Evolutionary conservation across 2,797 vertebrate genomes (phyloP), one percentile per base, ranked within the genome.

Genomic region (Pangasius larnaudii): DNA sequence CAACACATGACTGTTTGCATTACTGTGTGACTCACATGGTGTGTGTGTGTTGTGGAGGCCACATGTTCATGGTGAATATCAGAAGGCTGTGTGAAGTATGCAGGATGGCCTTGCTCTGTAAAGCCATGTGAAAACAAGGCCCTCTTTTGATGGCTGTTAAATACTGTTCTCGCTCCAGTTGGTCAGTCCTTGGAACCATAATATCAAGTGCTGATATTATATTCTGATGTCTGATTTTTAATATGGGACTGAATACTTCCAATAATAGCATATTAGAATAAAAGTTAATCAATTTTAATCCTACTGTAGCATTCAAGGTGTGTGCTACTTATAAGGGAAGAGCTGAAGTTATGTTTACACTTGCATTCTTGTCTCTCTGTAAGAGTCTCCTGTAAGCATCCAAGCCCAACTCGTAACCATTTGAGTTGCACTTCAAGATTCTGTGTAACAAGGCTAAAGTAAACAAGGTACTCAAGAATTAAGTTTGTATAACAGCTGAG

Each of bases 31-130:
- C 84, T 39, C 72, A 86, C 67, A 61, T 89, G 85, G 85, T 51
- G 46, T 71, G 84, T 71, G 84, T 87, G 89, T 90, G 90, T 89
- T 67, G 67, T 85, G 84, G 56, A 86, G 71, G 86, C 93, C 85
- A 92, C 95, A 92, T 91, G 91, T 89, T 93, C 93, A 92, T 93
- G 94, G 90, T 93, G 94, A 96, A 96, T 95, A 94, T 95, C 93
- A 91, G 88, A 93, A 91, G 91, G 49, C 84, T 88, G 95, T 96
- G 95, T 95, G 95, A 96, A 96, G 95, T 92, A 93, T 93, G 89
- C 87, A 93, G 92, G 88, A 89, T 92, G 88, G 90, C 92, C 91
- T 90, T 90, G 91, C 82, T 85, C 58, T 88, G 80, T 75, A 61
- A 80, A 42, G 49, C 58, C 58, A 80, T 84, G 86, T 90, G 89